A percentile compares a stretch with the other conserved stretches of the same genome.
phyloP scores from a whole-genome alignment of 2,113 vertebrate genomes.

The Hepsetus odoe region DNA sequence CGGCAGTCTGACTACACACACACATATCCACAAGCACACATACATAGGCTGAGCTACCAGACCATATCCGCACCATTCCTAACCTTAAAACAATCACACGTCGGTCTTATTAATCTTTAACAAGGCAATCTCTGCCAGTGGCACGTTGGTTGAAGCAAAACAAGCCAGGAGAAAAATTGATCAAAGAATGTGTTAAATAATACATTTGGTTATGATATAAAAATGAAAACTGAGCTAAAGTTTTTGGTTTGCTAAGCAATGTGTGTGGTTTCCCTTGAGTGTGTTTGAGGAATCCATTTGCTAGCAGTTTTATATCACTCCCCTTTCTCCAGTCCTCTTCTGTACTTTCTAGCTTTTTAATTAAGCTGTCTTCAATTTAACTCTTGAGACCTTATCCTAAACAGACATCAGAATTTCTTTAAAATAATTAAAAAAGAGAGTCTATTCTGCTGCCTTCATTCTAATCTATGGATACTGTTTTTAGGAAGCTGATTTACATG shows the following conservation, averaged over 20 bases:
- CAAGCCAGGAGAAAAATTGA: constrained; percentile 58
- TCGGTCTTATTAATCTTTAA: constrained; percentile 71
- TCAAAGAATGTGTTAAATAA: constrained; percentile 63
- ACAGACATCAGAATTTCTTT: constrained; percentile 47
- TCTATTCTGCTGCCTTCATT: neutral
- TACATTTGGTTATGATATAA: constrained; percentile 55
- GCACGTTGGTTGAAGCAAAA: constrained; percentile 53
- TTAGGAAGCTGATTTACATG: neutral
- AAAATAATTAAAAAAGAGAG: constrained; percentile 28
- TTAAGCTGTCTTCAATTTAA: constrained; percentile 56
- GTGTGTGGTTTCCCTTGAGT: constrained; percentile 40
- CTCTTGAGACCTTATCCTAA: constrained; percentile 52
- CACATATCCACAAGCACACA: constrained; percentile 33
- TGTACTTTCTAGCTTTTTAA: constrained; percentile 51
- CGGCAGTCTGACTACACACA: constrained; percentile 39
- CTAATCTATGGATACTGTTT: constrained; percentile 7
- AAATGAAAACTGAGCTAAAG: constrained; percentile 54
- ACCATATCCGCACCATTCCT: constrained; percentile 46
- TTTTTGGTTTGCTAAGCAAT: constrained; percentile 54
- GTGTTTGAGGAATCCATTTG: constrained; percentile 55
- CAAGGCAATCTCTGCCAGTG: constrained; percentile 63
- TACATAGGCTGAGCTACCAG: constrained; percentile 21
- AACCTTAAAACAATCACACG: constrained; percentile 56
- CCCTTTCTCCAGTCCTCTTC: constrained; percentile 23
- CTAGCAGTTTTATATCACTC: constrained; percentile 49